Conservation (phyloP, 2,113 vertebrate genomes). For the Brachypodius melanocephalos region DNA sequence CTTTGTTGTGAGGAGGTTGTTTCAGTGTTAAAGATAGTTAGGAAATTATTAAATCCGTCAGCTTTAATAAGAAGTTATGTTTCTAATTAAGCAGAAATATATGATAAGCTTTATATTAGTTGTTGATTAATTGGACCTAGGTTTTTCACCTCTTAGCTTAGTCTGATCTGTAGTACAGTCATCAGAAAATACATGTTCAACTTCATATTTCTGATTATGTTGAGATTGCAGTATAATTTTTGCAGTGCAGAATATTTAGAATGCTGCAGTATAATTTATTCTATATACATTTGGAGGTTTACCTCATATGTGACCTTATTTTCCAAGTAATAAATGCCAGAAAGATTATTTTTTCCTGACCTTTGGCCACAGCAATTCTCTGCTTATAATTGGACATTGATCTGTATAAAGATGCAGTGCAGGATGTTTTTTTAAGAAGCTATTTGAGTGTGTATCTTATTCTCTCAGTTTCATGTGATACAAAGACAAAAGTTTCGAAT, state of each 20-base stretch:
- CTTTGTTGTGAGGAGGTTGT: neutral
- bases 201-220: conserved; percentile 55
- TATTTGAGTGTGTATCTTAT: neutral
- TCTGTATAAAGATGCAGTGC: conserved; percentile 29
- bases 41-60: conserved; percentile 73
- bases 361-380: conserved; percentile 43
- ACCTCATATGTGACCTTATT: conserved; percentile 66
- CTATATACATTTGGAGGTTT: conserved; percentile 63
- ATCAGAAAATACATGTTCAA: conserved; percentile 21
- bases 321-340: conserved; percentile 54
- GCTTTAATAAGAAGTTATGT: conserved; percentile 65
- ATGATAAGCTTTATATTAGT: conserved; percentile 71
- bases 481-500: neutral
- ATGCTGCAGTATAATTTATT: conserved; percentile 59
- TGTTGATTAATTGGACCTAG: conserved; percentile 66
- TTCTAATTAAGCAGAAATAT: conserved; percentile 76
- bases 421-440: neutral
- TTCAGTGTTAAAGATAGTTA: conserved; percentile 39
- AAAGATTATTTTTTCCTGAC: conserved; percentile 51
- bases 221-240: conserved; percentile 21
- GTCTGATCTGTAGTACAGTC: conserved; percentile 52
- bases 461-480: neutral
- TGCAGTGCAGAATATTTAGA: conserved; percentile 22
- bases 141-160: conserved; percentile 35
- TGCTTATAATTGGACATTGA: conserved; percentile 68